A percentile compares a stretch with the other conserved stretches of the same genome.
Conservation (phyloP, 2,888 invertebrate genomes). For the Chouioia cunea region DNA sequence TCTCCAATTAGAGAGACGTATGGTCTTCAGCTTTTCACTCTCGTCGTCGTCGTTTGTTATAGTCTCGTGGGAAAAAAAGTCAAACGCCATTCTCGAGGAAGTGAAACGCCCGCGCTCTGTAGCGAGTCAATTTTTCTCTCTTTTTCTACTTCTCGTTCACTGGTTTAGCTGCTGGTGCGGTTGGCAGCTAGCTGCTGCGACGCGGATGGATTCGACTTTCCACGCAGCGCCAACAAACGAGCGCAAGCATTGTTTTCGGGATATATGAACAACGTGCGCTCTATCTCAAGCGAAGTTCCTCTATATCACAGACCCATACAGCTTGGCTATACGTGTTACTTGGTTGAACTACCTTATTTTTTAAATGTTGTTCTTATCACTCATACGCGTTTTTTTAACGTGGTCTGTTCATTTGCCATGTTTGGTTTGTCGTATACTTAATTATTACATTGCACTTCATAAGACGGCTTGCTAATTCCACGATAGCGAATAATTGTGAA, state of each 20-base stretch:
- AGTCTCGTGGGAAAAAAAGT: conserved; percentile 45
- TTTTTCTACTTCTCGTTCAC: neutral
- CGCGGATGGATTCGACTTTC: conserved; percentile 20
- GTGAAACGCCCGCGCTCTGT: conserved; percentile 33
- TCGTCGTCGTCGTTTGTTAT: neutral
- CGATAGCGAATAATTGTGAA: too few relatives aligned
- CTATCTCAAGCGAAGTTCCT: too few relatives aligned
- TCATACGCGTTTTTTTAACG: too few relatives aligned
- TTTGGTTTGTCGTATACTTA: too few relatives aligned
- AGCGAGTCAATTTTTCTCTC: conserved; percentile 7
- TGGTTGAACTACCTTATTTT: neutral
- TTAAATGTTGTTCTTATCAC: neutral
- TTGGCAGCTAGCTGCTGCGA: too few relatives aligned
- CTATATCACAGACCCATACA: neutral
- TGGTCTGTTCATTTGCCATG: too few relatives aligned
- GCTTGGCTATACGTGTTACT: too few relatives aligned
- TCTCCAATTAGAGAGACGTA: conserved; percentile 28
- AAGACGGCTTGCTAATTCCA: too few relatives aligned
- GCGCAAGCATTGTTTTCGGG: conserved; percentile 18
- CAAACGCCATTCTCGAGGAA: conserved; percentile 45
- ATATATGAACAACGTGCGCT: neutral
- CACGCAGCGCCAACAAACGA: neutral
- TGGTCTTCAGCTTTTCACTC: conserved; percentile 32
- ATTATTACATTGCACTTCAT: too few relatives aligned
- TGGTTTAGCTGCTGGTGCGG: neutral